Conservation (phyloP, 2,797 vertebrate species). For the Helostoma temminkii region DNA sequence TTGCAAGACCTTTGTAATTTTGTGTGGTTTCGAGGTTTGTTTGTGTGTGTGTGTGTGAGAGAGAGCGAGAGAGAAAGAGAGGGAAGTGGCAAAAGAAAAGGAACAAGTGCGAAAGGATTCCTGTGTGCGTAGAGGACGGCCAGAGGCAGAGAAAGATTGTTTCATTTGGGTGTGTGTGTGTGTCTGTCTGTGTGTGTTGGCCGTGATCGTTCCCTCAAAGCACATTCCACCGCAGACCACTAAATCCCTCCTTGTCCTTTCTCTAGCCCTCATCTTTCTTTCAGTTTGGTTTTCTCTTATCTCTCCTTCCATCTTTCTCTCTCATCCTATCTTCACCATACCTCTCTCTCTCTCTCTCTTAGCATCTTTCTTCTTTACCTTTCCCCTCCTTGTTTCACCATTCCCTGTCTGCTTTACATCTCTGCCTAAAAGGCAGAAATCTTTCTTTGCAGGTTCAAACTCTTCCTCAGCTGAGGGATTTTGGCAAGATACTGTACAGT, state of each 20-base stretch:
- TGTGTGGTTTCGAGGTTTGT: conserved; percentile 3
- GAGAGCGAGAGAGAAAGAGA: conserved; percentile 2
- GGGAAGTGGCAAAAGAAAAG: background rate
- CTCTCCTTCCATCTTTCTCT: conserved; percentile 27
- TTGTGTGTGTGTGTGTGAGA: background rate
- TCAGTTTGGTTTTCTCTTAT: conserved; percentile 30
- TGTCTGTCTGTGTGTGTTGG: conserved; percentile 51
- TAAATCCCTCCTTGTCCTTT: conserved; percentile 62
- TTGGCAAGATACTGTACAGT: conserved; percentile 7
- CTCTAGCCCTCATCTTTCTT: conserved; percentile 38
- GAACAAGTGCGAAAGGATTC: conserved; percentile 16
- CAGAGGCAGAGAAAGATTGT: conserved; percentile 38
- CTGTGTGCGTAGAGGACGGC: conserved; percentile 43
- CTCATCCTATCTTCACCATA: conserved; percentile 19
- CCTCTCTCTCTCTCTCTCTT: conserved; percentile 4
- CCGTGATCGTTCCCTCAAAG: conserved; percentile 52
- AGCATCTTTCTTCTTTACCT: background rate
- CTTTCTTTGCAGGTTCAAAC: conserved; percentile 8
- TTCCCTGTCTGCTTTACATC: background rate
- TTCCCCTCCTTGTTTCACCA: background rate
- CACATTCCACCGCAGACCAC: conserved; percentile 69
- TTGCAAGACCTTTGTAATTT: conserved; percentile 26
- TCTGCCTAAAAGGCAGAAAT: conserved; percentile 27
- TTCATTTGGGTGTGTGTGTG: conserved; percentile 25
- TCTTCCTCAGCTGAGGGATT: conserved; percentile 28